Evolutionary conservation across 1,140 invertebrate genomes (phyloP), one percentile per base, ranked within the genome.

Genomic region (Zophobas morio): DNA sequence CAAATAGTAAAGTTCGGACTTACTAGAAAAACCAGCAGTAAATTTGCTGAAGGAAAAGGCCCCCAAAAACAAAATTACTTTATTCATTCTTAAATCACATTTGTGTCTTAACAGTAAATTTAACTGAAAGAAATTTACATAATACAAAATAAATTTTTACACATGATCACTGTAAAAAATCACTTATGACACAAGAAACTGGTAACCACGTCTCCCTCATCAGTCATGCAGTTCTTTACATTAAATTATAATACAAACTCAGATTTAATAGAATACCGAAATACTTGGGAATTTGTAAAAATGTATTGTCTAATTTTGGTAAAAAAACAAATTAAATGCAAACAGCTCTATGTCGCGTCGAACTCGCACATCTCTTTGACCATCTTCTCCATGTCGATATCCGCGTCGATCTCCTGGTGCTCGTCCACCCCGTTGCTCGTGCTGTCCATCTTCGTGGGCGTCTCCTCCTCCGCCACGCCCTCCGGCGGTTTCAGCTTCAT

Each of bases 331-430:
- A 49, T 54, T 73, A 73, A 73, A 73, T 73, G 71, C 71, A 73
- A 73, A 73, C 20, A 73, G 54, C 54, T 54, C 36, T 42, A 73
- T 56, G 37, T 73, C 40, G 49, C 54, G 51, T 73, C 54, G 36
- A 73, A 53, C 4, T 82, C 81, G 86, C 92, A 91, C 84, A 93
- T 91, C 86, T 93, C 90, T 70, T 91, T 90, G 77, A 93, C 92
- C 87, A 93, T 91, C 85, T 93, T 93, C 84, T 93, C 91, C 91
- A 94, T 92, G 82, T 93, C 92, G 82, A 91, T 89, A 83, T 93
- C 92, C 72, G 89, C 88, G 78, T 92, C 90, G 76, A 89, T 87
- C 37, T 89, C 88, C 78, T 82, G 70, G 72, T 84, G 79, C 51
- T 74, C 71, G 72, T 78, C 81, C 73, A 75, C 80, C 78, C 75